A percentile compares a stretch with the other conserved stretches of the same genome.
Evolutionary conservation across 2,888 invertebrate genomes (phyloP).

Genomic region (Trissoscelio sp.): DNA sequence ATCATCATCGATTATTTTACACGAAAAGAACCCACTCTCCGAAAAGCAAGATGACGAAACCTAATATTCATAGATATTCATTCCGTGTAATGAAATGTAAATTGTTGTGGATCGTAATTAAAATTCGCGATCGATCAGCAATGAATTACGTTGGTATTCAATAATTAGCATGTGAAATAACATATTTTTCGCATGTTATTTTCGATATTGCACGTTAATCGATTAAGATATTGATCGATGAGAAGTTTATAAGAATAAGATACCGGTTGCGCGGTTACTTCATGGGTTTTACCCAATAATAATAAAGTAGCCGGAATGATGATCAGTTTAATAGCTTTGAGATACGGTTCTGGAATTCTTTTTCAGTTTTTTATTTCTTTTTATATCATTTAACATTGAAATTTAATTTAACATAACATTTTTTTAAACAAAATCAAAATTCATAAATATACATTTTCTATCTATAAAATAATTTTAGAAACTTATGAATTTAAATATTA

Average conservation of each 20-base stretch:
- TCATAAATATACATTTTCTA: not conserved
- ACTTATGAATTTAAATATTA: conserved; percentile 26
- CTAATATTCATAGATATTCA: conserved; percentile 10
- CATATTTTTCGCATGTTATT: conserved; percentile 3
- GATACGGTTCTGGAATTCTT: not conserved
- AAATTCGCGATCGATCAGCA: conserved; percentile 4
- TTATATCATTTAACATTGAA: too few relatives aligned
- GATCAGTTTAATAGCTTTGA: not conserved
- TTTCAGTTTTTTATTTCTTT: not conserved
- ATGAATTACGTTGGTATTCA: conserved; percentile 1
- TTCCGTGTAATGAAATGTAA: not conserved
- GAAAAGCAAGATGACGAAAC: not conserved
- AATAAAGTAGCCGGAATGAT: conserved; percentile 1
- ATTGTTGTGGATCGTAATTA: conserved; percentile 19
- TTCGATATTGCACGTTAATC: conserved; percentile 30
- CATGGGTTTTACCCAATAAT: conserved; percentile 46
- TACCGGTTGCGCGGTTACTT: conserved; percentile 19
- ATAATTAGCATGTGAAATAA: conserved; percentile 24
- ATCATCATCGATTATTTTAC: conserved; percentile 18
- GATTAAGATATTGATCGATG: conserved; percentile 40
- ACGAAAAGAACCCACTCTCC: conserved; percentile 8
- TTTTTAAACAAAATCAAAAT: not conserved
- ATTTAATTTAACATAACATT: not conserved
- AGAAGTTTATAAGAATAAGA: conserved; percentile 19
- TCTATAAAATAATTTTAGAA: not conserved